These are phyloP conservation scores for Pocillopora grandis DNA, from an alignment of 92 coral and sea anemone species.

Conservation along the genomic window DNA sequence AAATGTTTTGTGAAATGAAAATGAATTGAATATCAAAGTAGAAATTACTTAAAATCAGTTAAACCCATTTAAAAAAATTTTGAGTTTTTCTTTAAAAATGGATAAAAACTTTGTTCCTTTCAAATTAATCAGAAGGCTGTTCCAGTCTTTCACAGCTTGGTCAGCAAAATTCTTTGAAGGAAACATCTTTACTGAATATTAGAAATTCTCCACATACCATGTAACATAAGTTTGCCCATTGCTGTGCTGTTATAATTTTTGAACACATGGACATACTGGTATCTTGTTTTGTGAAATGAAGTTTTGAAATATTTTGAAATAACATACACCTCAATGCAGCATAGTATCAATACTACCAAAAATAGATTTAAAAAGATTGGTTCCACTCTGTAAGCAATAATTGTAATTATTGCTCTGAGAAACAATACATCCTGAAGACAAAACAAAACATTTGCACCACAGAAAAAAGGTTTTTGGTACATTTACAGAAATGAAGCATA, in stretches of 20 bases:
- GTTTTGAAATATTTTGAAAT: neutral
- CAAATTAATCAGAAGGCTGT: no score
- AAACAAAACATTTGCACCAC: neutral
- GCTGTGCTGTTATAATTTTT: neutral
- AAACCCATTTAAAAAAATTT: no score
- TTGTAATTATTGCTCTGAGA: neutral
- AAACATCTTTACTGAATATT: no score
- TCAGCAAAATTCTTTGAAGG: no score
- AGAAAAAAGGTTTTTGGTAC: neutral
- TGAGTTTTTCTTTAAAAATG: no score
- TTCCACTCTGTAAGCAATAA: neutral
- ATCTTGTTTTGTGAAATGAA: neutral
- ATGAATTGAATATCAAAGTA: neutral
- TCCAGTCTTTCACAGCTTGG: no score
- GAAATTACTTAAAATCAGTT: neutral
- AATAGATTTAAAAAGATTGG: neutral
- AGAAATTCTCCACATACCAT: neutral
- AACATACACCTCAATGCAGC: neutral
- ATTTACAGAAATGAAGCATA: neutral
- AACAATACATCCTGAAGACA: neutral
- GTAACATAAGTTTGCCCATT: neutral
- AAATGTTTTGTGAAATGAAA: neutral
- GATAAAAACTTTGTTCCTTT: no score
- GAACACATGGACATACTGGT: neutral
- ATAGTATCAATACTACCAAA: neutral